phyloP scores from a whole-genome alignment of 1,140 invertebrate species.

The Ectropis grisescens region DNA sequence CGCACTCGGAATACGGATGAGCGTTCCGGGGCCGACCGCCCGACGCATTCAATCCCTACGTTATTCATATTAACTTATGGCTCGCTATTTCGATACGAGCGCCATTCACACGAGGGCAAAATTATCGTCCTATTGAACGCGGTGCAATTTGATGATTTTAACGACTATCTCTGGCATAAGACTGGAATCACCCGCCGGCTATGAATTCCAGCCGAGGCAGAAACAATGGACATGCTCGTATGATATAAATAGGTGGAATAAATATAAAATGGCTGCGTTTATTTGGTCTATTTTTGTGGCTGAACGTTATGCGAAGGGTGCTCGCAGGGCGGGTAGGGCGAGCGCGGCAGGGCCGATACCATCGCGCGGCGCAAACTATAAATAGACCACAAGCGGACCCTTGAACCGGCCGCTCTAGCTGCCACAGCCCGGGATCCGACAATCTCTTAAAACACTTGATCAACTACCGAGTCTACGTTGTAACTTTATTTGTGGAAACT shows the following conservation, averaged over 20 bases:
- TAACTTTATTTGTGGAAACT: too few species aligned
- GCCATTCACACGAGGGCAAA: background rate
- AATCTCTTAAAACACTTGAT: too few species aligned
- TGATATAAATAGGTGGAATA: conserved; percentile 58
- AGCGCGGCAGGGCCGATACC: conserved; percentile 51
- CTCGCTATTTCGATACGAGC: background rate
- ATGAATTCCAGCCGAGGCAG: conserved; percentile 40
- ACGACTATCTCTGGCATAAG: conserved; percentile 23
- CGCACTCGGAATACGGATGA: conserved; percentile 58
- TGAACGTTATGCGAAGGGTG: conserved; percentile 54
- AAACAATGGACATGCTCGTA: conserved; percentile 61
- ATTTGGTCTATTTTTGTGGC: conserved; percentile 60
- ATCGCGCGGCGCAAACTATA: conserved; percentile 57
- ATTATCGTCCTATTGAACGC: conserved; percentile 9
- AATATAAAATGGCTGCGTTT: conserved; percentile 52
- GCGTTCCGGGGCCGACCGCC: conserved; percentile 27
- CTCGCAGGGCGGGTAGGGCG: conserved; percentile 52
- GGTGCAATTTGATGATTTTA: conserved; percentile 39
- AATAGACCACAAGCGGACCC: conserved; percentile 57
- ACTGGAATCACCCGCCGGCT: conserved; percentile 35
- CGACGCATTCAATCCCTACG: conserved; percentile 21
- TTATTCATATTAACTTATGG: background rate
- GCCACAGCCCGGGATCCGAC: too few species aligned
- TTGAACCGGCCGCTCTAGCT: conserved; percentile 57
- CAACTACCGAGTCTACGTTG: too few species aligned